Evolutionary conservation across 2,113 vertebrate genomes (phyloP).

Genomic region (Cottus gobio): DNA sequence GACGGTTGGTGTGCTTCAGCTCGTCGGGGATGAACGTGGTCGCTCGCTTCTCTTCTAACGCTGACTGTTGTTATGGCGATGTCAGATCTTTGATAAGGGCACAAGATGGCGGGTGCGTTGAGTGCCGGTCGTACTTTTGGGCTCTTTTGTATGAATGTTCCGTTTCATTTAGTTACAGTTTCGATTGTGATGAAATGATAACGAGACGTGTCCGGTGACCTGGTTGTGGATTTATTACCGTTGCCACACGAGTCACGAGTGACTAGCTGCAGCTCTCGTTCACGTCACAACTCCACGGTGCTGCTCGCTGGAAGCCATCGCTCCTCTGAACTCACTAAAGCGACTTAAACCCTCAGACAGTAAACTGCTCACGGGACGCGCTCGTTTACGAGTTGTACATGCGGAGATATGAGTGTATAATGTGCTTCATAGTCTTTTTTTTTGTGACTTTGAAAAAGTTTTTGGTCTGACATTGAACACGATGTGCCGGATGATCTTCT

Average conservation of each 20-base stretch:
- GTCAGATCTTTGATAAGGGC: constrained; percentile 83
- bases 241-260: not conserved
- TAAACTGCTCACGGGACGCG: not conserved
- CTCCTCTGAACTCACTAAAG: constrained; percentile 54
- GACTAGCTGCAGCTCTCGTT: constrained; percentile 12
- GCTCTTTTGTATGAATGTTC: not conserved
- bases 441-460: constrained; percentile 69
- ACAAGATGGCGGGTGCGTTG: constrained; percentile 86
- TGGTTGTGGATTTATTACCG: not conserved
- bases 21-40: constrained; percentile 60
- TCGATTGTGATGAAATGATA: not conserved
- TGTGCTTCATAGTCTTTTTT: constrained; percentile 11
- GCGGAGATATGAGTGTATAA: accelerated
- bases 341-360: not conserved
- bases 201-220: not conserved
- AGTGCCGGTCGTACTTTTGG: constrained; percentile 65
- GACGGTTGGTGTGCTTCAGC: constrained; percentile 27
- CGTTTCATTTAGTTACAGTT: not conserved
- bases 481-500: constrained; percentile 42
- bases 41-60: constrained; percentile 72
- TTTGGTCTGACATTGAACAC: constrained; percentile 61
- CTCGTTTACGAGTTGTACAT: not conserved
- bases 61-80: constrained; percentile 87
- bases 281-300: constrained; percentile 47
- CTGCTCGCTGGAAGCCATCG: constrained; percentile 62